phyloP scores from a whole-genome alignment of 2,888 invertebrate species.

The Halocaridina rubra region DNA sequence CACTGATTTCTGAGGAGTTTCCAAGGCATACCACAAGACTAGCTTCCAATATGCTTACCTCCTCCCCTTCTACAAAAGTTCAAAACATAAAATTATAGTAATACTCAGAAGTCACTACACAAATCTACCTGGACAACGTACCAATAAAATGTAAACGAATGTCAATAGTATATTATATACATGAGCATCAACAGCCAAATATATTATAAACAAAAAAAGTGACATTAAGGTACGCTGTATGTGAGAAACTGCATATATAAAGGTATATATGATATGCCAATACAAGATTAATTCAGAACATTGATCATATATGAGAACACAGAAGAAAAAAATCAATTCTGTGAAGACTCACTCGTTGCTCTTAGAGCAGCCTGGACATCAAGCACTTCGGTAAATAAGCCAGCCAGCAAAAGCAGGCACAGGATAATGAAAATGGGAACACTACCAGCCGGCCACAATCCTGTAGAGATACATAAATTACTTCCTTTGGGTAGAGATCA shows the following conservation, averaged over 20 bases:
- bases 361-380: conserved; percentile 28
- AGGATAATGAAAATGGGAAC: conserved; percentile 50
- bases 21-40: conserved; percentile 33
- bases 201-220: not conserved
- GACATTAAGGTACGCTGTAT: not conserved
- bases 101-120: not conserved
- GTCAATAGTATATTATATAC: too few relatives aligned
- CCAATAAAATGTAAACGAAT: too few relatives aligned
- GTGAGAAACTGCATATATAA: not conserved
- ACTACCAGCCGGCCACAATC: conserved; percentile 55
- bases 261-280: too few relatives aligned
- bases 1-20: not conserved
- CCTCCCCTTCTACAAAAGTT: conserved; percentile 12
- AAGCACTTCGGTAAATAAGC: conserved; percentile 45
- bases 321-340: not conserved
- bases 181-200: not conserved
- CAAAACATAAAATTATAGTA: not conserved
- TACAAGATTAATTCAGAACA: too few relatives aligned
- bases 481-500: too few relatives aligned
- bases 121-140: too few relatives aligned
- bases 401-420: conserved; percentile 42
- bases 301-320: not conserved
- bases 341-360: conserved; percentile 13
- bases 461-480: too few relatives aligned
- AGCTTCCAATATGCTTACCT: conserved; percentile 12